Evolutionary conservation across 1,140 invertebrate species (phyloP).

Genomic region (Zophobas morio): DNA sequence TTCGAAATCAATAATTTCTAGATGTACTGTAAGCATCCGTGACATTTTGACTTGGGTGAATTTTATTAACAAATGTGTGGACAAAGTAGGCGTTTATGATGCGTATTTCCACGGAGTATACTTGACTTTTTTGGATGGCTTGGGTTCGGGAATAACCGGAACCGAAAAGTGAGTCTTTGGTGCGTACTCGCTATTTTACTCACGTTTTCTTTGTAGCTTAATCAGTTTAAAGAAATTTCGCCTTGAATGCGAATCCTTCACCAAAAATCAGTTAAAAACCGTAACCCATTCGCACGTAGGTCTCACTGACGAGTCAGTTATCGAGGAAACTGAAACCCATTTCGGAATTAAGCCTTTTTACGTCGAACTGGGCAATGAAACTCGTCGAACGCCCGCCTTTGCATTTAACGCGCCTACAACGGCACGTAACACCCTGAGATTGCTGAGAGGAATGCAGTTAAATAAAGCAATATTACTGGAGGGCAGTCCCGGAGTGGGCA

Average conservation of each 20-base stretch:
- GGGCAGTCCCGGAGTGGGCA: slow-evolving; percentile 98
- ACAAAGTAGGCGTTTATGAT: slow-evolving; percentile 70
- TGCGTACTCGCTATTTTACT: background rate
- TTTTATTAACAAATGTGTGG: slow-evolving; percentile 85
- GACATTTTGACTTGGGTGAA: slow-evolving; percentile 95
- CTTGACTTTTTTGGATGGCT: slow-evolving; percentile 92
- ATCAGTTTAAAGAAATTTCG: slow-evolving; percentile 70
- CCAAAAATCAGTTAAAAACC: slow-evolving; percentile 70
- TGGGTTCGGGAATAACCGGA: slow-evolving; percentile 81
- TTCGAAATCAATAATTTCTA: slow-evolving; percentile 56
- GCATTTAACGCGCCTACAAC: slow-evolving; percentile 89
- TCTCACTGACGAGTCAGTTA: slow-evolving; percentile 43
- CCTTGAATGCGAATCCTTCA: slow-evolving; percentile 69
- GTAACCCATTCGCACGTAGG: background rate
- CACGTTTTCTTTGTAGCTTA: slow-evolving; percentile 58
- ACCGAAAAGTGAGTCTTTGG: slow-evolving; percentile 70
- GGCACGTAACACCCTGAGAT: slow-evolving; percentile 83
- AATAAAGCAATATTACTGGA: slow-evolving; percentile 95
- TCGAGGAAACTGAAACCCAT: slow-evolving; percentile 57
- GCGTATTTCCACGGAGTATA: slow-evolving; percentile 91
- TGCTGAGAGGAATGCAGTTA: slow-evolving; percentile 91
- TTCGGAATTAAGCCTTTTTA: slow-evolving; percentile 85
- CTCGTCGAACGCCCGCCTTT: slow-evolving; percentile 69
- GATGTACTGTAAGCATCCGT: slow-evolving; percentile 89
- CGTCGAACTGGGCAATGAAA: slow-evolving; percentile 71